Base-by-base conservation (phyloP, 2,888 invertebrate species). In the Phytoseiulus persimilis region DNA sequence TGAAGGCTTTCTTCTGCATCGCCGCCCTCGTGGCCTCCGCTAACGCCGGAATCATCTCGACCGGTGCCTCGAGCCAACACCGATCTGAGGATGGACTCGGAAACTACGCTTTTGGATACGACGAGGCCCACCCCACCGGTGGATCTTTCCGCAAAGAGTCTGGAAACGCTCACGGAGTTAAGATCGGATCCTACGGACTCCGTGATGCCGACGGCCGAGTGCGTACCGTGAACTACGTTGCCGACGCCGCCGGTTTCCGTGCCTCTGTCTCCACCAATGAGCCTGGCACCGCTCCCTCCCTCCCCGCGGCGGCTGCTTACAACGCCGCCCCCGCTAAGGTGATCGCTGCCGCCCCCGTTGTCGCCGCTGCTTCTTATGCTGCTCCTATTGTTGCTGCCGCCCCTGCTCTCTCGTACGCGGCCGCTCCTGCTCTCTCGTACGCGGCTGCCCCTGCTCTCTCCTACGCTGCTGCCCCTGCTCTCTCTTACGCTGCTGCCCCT, bases 241-340 rank as follows among this genome's bases (percentile, higher is more conserved):
- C 90, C 84, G 90, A 90, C 84, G 90, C 87, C 28, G 87, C 90
- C 32, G 90, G 90, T 31, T 90, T 90, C 87, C 84, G 87, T 23
- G 90, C 87, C 84, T 45, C 84, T 31, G 84, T 90, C 28, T 65
- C 83, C 83, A 90, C 90, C 32, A 90, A 90, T 32, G 90, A 90
- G 32, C 90, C 90, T 28, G 89, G 90, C 83, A 91, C 90, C 91
- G 91, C 92, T 31, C 91, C 91, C 83, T 90, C 92, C 45, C 91
- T 91, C 91, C 92, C 92, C 90, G 92, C 92, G 32, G 92, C 92
- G 33, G 92, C 91, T 39, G 91, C 91, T 18, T 92, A 90, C 87
- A 90, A 45, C 90, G 89, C 31, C 32, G 91, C 91, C 32, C 83
- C 89, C 89, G 90, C 45, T 31, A 84, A 39, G 33, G 39, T 32